A percentile compares a stretch with the other conserved stretches of the same genome.
These are phyloP conservation scores for Eristalis arbustorum DNA, from an alignment of 2,888 invertebrate species.

Conservation along the genomic window DNA sequence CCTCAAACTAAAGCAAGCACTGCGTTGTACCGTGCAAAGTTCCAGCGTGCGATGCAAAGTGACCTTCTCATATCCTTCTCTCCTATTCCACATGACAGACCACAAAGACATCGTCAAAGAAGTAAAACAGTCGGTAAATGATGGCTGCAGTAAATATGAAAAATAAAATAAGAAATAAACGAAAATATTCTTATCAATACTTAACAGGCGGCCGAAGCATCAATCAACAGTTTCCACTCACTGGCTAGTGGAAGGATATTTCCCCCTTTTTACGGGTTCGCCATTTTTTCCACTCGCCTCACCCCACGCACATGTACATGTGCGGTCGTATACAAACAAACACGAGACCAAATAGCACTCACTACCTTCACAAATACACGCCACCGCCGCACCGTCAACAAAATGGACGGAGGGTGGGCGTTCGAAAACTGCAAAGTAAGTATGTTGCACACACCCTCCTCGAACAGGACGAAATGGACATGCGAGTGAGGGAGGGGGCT, in stretches of 20 bases:
- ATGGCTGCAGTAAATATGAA: slow-evolving; percentile 42
- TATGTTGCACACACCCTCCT: slow-evolving; percentile 64
- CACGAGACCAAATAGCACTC: slow-evolving; percentile 50
- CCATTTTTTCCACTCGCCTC: slow-evolving; percentile 70
- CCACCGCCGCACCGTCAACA: slow-evolving; percentile 18
- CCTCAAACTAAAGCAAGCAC: not conserved
- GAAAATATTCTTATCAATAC: slow-evolving; percentile 74
- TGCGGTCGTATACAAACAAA: slow-evolving; percentile 29
- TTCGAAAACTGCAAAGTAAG: slow-evolving; percentile 68
- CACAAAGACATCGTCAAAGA: not conserved
- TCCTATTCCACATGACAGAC: slow-evolving; percentile 39
- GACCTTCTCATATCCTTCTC: slow-evolving; percentile 20
- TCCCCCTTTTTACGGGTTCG: slow-evolving; percentile 60
- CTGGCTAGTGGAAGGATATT: slow-evolving; percentile 71
- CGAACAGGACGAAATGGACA: slow-evolving; percentile 57
- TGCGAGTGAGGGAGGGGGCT: slow-evolving; percentile 17
- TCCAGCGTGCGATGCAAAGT: not conserved
- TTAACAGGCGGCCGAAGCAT: slow-evolving; percentile 74
- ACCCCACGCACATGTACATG: not conserved
- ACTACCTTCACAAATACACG: slow-evolving; percentile 57
- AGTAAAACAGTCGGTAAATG: not conserved
- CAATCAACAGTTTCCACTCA: slow-evolving; percentile 78
- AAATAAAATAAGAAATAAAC: slow-evolving; percentile 71
- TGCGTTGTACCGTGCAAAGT: not conserved
- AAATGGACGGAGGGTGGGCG: slow-evolving; percentile 66